phyloP scores from a whole-genome alignment of 1,140 invertebrate genomes.

The Drosophila ambigua region DNA sequence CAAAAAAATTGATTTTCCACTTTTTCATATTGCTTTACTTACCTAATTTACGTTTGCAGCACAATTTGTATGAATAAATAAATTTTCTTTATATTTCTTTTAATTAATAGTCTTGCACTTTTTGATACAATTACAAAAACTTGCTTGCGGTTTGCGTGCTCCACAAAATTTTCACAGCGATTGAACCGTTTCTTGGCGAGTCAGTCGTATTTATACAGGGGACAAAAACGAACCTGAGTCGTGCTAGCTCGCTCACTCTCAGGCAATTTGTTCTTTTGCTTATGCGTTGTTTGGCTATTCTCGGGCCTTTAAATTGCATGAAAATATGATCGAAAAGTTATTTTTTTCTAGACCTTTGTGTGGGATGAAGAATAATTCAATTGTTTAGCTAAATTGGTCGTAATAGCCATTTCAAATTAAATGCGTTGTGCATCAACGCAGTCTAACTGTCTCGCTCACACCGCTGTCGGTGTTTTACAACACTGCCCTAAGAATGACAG shows the following conservation, averaged over 20 bases:
- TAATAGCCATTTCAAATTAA: conserved; percentile 30
- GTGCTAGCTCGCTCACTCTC: conserved; percentile 20
- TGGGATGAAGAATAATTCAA: background rate
- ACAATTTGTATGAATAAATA: conserved; percentile 10
- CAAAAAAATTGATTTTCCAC: background rate
- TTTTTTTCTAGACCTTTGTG: background rate
- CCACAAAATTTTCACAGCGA: conserved; percentile 37
- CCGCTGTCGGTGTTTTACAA: background rate
- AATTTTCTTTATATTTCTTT: conserved; percentile 7
- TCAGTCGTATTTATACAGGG: conserved; percentile 44
- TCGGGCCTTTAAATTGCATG: too few species aligned
- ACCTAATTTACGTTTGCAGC: conserved; percentile 34
- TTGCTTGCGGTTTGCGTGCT: conserved; percentile 22
- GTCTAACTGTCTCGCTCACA: conserved; percentile 17
- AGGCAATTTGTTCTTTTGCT: background rate
- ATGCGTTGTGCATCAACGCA: conserved; percentile 31
- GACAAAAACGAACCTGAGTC: background rate
- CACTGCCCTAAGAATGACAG: conserved; percentile 1
- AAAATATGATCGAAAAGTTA: background rate
- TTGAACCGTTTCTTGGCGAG: background rate
- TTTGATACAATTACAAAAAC: conserved; percentile 42
- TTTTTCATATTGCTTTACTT: conserved; percentile 2
- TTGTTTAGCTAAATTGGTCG: background rate
- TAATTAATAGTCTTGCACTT: conserved; percentile 24
- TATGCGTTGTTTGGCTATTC: conserved; percentile 6